These are phyloP conservation scores for Griposia aprilina DNA, from an alignment of 2,888 invertebrate species.

Conservation along the genomic window DNA sequence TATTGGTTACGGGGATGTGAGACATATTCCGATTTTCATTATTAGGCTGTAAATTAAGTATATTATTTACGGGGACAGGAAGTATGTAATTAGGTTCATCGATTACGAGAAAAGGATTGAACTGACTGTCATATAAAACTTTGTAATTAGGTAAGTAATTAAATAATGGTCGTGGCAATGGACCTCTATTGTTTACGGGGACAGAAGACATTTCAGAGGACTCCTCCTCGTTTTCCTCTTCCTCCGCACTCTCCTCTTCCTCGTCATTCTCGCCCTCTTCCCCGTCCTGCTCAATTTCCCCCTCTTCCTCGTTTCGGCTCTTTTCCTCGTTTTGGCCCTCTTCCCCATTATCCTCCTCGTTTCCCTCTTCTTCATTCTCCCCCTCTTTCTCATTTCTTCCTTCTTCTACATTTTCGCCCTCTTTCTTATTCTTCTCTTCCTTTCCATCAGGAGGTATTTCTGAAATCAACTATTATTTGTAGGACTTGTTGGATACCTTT, in stretches of 20 bases:
- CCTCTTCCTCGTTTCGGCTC: background rate
- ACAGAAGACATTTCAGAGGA: conserved; percentile 10
- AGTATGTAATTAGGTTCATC: background rate
- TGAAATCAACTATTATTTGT: conserved; percentile 26
- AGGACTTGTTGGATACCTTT: background rate
- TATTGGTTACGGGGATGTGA: background rate
- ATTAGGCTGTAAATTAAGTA: background rate
- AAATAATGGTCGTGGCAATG: background rate
- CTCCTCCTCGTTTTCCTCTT: background rate
- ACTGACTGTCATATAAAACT: conserved; percentile 4
- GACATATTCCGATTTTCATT: background rate
- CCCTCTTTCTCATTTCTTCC: too few species aligned
- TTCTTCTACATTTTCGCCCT: background rate
- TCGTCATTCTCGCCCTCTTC: background rate
- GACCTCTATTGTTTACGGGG: background rate
- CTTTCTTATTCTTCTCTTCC: background rate
- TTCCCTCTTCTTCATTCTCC: background rate
- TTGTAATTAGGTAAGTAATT: background rate
- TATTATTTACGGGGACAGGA: background rate
- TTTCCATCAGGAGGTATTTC: conserved; percentile 2
- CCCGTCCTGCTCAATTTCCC: background rate
- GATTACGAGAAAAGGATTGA: background rate
- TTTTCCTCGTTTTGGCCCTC: background rate
- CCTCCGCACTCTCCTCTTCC: background rate
- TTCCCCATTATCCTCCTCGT: background rate